Base-by-base conservation (phyloP, 2,113 vertebrate species). In the Odocoileus virginianus region DNA sequence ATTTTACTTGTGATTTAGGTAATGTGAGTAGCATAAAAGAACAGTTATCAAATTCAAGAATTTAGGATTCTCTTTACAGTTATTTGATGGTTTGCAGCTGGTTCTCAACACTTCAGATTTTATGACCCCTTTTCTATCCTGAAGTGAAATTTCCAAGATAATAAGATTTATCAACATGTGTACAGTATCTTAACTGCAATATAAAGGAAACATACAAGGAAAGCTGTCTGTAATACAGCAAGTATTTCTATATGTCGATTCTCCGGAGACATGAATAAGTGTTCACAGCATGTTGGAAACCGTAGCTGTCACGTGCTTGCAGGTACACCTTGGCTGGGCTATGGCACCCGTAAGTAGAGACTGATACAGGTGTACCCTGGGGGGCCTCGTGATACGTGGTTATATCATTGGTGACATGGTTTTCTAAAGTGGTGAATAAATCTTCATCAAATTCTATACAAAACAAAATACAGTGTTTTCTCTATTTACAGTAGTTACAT, bases 61-160 rank as follows among this genome's bases (percentile, higher is more conserved):
- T 96, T 89, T 89, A 89, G 52, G 71, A 83, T 96, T 97, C 50
- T 74, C 40, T 43, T 74, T 60, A 43, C 15, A 82, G 25, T 83
- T 83, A 33, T 87, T 90, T 47, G 36, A 87, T 85, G 64, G 55
- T 87, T 92, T 95, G 55, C 92, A 64, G 45, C 58, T 91, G n/a
- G 19, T 95, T 87, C 55, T 97, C 47, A 67, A 13, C 28, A 25
- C 7, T 71, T 91, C 33, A 36, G 43, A 71, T 21, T 50, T 23
- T 74, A 6, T 67, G 28, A 9, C 23, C 23, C 6, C 27, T 89
- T 40, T 94, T 89, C 40, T 87, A 21, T 95, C 71, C 30, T 55
- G 33, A 93, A 93, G 43, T 92, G 57, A 95, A 97, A 74, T 93
- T 36, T 95, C 55, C 54, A 60, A 84, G 40, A 45, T 79, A 85